Evolutionary conservation across 2,797 vertebrate genomes (phyloP), one percentile per base, ranked within the genome.

Genomic region (Natrix natrix): DNA sequence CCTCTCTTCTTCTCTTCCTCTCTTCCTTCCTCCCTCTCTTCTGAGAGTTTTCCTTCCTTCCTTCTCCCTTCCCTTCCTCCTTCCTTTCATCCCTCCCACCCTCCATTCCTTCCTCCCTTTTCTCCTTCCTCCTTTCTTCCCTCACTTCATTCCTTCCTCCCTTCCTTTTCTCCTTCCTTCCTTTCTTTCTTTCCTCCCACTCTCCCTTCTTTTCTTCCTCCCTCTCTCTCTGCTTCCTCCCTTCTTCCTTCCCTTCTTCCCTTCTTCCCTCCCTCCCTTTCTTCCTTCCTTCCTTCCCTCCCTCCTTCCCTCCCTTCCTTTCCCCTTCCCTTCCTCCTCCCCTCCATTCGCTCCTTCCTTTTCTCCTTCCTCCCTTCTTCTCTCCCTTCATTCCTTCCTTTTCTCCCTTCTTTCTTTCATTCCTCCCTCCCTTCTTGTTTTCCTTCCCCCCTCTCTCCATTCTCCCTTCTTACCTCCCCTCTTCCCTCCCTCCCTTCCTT

Each of bases 341-440:
- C 16, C 17, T 16, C 32, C n/a, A 17, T 8, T 16, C 0, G 8
- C 0, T 11, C 2, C 6, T 22, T 8, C 59, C 11, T 2, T 55
- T 13, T 0, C 3, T 56, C 55, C 12, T 55, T 13, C 13, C 13
- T 56, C 55, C 17, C 1, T 60, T 5, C 5, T 57, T 57, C 16
- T 0, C 48, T 48, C 48, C 48, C 5, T 48, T 2, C 56, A 3
- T 59, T 20, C 57, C 57, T 59, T 59, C 5, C 48, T 48, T 8
- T 11, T 24, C 60, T 61, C 6, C 59, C 59, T 61, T 1, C 60
- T 2, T 26, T 11, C 22, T 2, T 60, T 10, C 20, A 24, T 63
- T 0, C 61, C 61, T 63, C 1, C 61, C 61, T 63, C 0, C 61
- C 26, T 63, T 0, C 61, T 52, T 52, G 48, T 7, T 5, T 26